Percentiles rank a stretch among this genome's conserved stretches.
These are phyloP conservation scores for Cyanoramphus novaezelandiae DNA, from an alignment of 2,113 vertebrate species.

Conservation along the genomic window DNA sequence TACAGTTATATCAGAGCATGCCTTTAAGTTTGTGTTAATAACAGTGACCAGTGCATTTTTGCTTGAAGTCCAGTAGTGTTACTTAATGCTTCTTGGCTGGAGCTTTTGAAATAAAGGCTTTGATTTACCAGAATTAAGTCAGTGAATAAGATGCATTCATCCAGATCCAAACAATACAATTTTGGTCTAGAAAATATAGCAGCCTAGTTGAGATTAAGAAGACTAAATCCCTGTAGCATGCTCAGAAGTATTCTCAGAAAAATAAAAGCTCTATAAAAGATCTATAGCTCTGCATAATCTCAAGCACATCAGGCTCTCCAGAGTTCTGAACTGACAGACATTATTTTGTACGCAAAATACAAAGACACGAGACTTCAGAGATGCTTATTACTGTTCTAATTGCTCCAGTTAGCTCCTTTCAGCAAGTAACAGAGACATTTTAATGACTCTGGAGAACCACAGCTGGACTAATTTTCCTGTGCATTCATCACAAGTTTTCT, in stretches of 20 bases:
- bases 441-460: not conserved
- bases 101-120: slow-evolving; percentile 22
- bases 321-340: not conserved
- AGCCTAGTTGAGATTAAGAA: not conserved
- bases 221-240: not conserved
- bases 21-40: not conserved
- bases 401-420: slow-evolving; percentile 23
- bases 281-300: not conserved
- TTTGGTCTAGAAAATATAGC: slow-evolving; percentile 10
- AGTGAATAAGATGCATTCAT: not conserved
- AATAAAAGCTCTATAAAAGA: not conserved
- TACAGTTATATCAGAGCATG: not conserved
- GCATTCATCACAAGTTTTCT: not conserved
- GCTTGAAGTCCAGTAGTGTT: not conserved
- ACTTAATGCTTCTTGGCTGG: slow-evolving; percentile 1
- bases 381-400: not conserved
- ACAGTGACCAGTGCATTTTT: not conserved
- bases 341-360: not conserved
- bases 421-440: not conserved
- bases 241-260: not conserved
- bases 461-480: not conserved
- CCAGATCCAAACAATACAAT: not conserved
- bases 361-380: not conserved
- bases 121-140: slow-evolving; percentile 29
- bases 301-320: not conserved